phyloP scores from a whole-genome alignment of 2,888 invertebrate species.

The Deilephila porcellus region DNA sequence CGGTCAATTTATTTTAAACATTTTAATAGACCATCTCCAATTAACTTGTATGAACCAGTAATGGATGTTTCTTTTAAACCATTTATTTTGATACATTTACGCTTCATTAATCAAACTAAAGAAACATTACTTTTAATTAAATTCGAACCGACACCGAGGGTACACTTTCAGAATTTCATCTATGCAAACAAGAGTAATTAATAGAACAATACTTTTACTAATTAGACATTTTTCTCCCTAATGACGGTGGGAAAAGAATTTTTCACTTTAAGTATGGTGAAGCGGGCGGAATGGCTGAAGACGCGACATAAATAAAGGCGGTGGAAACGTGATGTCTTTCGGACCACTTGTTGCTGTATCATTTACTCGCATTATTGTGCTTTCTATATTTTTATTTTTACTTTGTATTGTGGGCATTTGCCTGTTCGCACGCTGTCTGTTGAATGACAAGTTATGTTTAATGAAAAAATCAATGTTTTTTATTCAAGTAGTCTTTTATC shows the following conservation, averaged over 20 bases:
- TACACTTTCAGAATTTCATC: background rate
- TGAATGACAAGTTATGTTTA: background rate
- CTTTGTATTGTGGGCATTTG: background rate
- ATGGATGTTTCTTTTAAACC: constrained; percentile 1
- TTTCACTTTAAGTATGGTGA: constrained; percentile 39
- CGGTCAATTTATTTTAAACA: background rate
- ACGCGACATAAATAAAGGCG: constrained; percentile 58
- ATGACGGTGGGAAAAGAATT: constrained; percentile 40
- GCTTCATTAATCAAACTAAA: constrained; percentile 11
- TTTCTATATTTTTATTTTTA: constrained; percentile 5
- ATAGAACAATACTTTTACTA: constrained; percentile 29
- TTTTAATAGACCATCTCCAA: background rate
- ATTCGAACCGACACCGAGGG: background rate
- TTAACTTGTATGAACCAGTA: background rate
- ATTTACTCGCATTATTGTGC: constrained; percentile 28
- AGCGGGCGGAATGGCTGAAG: constrained; percentile 44
- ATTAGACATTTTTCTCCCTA: constrained; percentile 36
- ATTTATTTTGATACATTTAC: constrained; percentile 1
- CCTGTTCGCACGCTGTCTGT: background rate
- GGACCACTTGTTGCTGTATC: constrained; percentile 68
- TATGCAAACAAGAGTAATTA: constrained; percentile 9
- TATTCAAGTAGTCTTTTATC: too few relatives aligned
- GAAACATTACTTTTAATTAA: constrained; percentile 13
- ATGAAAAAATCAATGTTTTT: too few relatives aligned
- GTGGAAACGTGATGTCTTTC: constrained; percentile 50